Percentiles rank a stretch among this genome's conserved stretches.
These are phyloP conservation scores for Helleia helle DNA, from an alignment of 2,888 invertebrate genomes.

Conservation along the genomic window DNA sequence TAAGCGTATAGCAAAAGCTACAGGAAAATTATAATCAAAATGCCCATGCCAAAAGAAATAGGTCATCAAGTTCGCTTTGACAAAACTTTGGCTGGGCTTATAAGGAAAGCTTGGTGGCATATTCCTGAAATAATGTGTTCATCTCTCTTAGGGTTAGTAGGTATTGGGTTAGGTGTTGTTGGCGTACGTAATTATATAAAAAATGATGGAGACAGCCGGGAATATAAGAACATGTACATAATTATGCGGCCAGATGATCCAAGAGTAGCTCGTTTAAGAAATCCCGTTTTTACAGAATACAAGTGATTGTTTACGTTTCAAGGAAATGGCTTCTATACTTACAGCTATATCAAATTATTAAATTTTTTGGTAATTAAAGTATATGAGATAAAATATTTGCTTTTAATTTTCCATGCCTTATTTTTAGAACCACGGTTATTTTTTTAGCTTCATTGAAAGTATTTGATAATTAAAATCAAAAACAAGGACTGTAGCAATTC, in stretches of 20 bases:
- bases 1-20: no score
- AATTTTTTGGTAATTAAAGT: no score
- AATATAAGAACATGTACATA: slow-evolving; percentile 73
- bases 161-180: slow-evolving; percentile 58
- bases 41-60: slow-evolving; percentile 30
- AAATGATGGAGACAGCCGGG: slow-evolving; percentile 77
- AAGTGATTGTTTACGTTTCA: no score
- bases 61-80: slow-evolving; percentile 41
- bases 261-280: slow-evolving; percentile 48
- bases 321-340: no score
- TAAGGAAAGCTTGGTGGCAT: slow-evolving; percentile 73
- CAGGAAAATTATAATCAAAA: slow-evolving; percentile 9
- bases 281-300: slow-evolving; percentile 40
- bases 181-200: slow-evolving; percentile 57
- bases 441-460: no score
- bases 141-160: slow-evolving; percentile 68
- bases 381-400: no score
- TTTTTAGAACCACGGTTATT: no score
- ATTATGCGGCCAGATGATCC: slow-evolving; percentile 79
- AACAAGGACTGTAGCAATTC: no score
- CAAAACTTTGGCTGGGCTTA: slow-evolving; percentile 35
- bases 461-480: no score
- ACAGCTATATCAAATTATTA: no score
- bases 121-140: slow-evolving; percentile 81
- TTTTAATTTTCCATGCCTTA: no score